Base-by-base conservation (phyloP, 2,113 vertebrate genomes). In the Hoplias malabaricus region DNA sequence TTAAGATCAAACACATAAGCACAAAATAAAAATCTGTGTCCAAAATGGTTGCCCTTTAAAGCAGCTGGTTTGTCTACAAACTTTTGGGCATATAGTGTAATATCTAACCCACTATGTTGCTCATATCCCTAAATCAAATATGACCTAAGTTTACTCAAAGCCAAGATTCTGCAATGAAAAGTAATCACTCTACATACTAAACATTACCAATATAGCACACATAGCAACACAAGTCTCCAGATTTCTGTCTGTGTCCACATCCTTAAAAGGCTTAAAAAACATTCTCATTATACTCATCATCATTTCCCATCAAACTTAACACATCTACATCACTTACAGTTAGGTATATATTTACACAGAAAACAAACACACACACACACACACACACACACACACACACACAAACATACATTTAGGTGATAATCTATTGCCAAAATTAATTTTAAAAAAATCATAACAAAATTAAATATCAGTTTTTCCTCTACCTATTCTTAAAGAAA, bases 241-340 rank as follows among this genome's bases (percentile, higher is more conserved):
- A 36, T 2, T 7, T 14, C 48, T 53, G n/a, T 38, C 23, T 25
- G n/a, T 65, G 12, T 29, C 25, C n/a, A 62, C 43, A 38, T 14
- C 59, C 21, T 65, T 50, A 62, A 63, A 74, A 74, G 42, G 38
- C 56, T 62, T 3, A 48, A 29, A 25, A 27, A n/a, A n/a, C n/a
- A n/a, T n/a, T n/a, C n/a, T n/a, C n/a, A n/a, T n/a, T 6, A 3
- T 19, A 36, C 8, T 34, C 36, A 62, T 74, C n/a, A 73, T 62
- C 1, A 59, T 46, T 72, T 42, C 57, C 50, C 23, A 48, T 62
- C 70, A 62, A 3, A 12, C 19, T 46, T 11, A 73, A 16, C 27
- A 46, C 14, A 36, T 33, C 29, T 2, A 19, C 1, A 13, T 48
- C n/a, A 63, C 29, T 74, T 63, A 34, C 27, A 46, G 36, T 42